Percentiles rank a stretch among this genome's conserved stretches.
Evolutionary conservation across 2,113 vertebrate genomes (phyloP).

Genomic region (Syngnathus scovelli): DNA sequence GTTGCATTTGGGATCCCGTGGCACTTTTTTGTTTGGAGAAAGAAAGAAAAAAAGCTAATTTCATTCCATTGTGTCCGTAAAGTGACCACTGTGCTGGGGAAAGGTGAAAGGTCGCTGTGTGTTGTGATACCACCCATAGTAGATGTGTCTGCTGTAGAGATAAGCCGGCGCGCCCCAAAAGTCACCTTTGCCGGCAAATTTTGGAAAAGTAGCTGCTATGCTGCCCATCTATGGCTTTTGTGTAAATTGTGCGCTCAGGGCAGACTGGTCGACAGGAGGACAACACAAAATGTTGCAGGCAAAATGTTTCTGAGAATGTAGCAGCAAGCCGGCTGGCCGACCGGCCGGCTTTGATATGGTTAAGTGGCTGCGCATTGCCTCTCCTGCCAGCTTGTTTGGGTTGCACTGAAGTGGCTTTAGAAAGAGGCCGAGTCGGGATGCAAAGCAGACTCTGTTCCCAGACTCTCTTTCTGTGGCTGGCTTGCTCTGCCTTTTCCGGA

Average conservation of each 20-base stretch:
- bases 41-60: neutral
- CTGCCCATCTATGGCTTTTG: neutral
- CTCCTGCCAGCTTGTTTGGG: constrained; percentile 53
- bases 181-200: neutral
- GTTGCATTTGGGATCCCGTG: neutral
- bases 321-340: constrained; percentile 19
- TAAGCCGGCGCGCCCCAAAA: constrained; percentile 11
- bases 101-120: constrained; percentile 43
- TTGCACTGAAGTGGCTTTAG: constrained; percentile 48
- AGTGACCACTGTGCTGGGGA: neutral
- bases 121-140: constrained; percentile 38
- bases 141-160: constrained; percentile 25
- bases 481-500: constrained; percentile 34
- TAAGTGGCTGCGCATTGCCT: constrained; percentile 60
- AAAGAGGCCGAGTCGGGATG: constrained; percentile 33
- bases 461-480: constrained; percentile 41
- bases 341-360: constrained; percentile 60
- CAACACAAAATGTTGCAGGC: constrained; percentile 16
- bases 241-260: neutral
- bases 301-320: constrained; percentile 39
- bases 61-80: neutral
- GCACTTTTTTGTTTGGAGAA: neutral
- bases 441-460: constrained; percentile 48
- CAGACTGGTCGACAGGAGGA: neutral
- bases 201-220: neutral